Evolutionary conservation across 2,797 vertebrate genomes (phyloP).

Genomic region (Phaenicophaeus curvirostris): DNA sequence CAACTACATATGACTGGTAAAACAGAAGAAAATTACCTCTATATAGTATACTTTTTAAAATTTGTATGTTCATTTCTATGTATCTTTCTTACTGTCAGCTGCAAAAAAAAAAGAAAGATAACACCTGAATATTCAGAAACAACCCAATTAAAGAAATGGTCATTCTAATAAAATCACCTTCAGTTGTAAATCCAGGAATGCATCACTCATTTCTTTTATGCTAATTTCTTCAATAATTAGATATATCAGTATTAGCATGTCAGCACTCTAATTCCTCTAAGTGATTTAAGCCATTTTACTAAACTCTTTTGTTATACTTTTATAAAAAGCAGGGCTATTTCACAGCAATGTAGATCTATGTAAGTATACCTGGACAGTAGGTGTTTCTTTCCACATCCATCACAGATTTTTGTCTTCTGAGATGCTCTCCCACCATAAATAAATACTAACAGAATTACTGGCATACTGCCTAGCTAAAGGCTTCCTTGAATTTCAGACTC

Average conservation of each 20-base stretch:
- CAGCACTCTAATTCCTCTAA: conserved; percentile 51
- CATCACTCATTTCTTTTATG: conserved; percentile 10
- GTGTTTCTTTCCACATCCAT: too few species aligned
- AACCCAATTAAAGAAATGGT: conserved; percentile 13
- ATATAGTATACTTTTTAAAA: neutral
- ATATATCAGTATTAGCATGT: conserved; percentile 47
- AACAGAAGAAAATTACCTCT: conserved; percentile 38
- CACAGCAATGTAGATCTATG: neutral
- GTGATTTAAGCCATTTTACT: conserved; percentile 58
- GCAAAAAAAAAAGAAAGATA: neutral
- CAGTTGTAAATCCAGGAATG: conserved; percentile 9
- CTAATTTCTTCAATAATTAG: conserved; percentile 52
- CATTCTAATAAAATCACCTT: conserved; percentile 58
- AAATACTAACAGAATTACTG: neutral
- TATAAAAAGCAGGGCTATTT: conserved; percentile 42
- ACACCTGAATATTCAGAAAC: conserved; percentile 9
- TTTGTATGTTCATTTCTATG: conserved; percentile 35
- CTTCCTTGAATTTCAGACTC: neutral
- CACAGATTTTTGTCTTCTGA: neutral
- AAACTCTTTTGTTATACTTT: conserved; percentile 10
- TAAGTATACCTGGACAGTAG: neutral
- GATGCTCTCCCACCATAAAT: neutral
- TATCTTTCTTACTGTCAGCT: conserved; percentile 6
- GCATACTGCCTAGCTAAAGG: neutral
- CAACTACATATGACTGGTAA: conserved; percentile 6